A percentile compares a stretch with the other conserved stretches of the same genome.
Evolutionary conservation across 1,140 invertebrate species (phyloP).

Genomic region (Plodia interpunctella): DNA sequence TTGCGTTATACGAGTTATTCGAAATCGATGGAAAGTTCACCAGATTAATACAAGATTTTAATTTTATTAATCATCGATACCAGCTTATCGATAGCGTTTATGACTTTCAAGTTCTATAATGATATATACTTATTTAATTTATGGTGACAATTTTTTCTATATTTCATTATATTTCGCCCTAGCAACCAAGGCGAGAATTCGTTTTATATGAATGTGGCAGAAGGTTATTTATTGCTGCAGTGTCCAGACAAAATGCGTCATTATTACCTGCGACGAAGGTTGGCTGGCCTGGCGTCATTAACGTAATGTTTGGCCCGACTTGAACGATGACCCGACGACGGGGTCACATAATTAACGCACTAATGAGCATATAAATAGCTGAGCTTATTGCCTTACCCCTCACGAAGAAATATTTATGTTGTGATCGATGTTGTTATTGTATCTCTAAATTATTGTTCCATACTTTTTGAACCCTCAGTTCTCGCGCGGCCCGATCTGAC

Average conservation of each 20-base stretch:
- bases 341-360: slow-evolving; percentile 22
- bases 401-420: not conserved
- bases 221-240: slow-evolving; percentile 3
- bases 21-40: too few species aligned
- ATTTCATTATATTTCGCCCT: not conserved
- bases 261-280: not conserved
- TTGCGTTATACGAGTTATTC: too few species aligned
- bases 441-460: too few species aligned
- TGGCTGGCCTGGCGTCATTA: slow-evolving; percentile 14
- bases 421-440: too few species aligned
- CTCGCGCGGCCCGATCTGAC: too few species aligned
- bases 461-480: too few species aligned
- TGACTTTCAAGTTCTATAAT: too few species aligned
- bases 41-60: too few species aligned
- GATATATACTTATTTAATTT: too few species aligned
- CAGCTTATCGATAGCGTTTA: too few species aligned
- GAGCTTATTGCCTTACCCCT: slow-evolving; percentile 1
- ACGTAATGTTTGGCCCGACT: slow-evolving; percentile 22
- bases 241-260: slow-evolving; percentile 8
- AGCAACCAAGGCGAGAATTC: not conserved
- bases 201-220: not conserved
- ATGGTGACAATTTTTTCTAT: too few species aligned
- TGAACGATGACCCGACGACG: slow-evolving; percentile 20
- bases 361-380: slow-evolving; percentile 22
- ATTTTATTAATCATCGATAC: too few species aligned